Evolutionary conservation across 2,797 vertebrate species (phyloP).

Genomic region (Xerus rutilus): DNA sequence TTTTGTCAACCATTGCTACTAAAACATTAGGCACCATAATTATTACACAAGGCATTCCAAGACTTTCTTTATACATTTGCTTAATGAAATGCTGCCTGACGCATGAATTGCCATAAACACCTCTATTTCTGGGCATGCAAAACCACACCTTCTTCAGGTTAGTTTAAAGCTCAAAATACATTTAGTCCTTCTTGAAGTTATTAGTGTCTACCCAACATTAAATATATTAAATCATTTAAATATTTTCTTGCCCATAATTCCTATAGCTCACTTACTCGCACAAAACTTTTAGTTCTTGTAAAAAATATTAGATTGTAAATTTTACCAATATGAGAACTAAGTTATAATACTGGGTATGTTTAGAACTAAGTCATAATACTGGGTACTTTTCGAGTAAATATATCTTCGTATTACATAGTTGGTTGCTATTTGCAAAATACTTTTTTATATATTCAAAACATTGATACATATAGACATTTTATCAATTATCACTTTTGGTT

Average conservation of each 20-base stretch:
- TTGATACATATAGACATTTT: background rate
- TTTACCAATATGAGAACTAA: background rate
- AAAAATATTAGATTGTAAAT: background rate
- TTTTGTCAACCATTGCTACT: background rate
- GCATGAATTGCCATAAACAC: background rate
- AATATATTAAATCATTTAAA: background rate
- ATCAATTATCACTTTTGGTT: slow-evolving; percentile 12
- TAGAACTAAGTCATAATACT: background rate
- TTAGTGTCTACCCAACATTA: background rate
- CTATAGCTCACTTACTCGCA: background rate
- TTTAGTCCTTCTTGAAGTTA: background rate
- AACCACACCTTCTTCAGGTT: background rate
- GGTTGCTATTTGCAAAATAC: background rate
- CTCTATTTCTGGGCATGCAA: background rate
- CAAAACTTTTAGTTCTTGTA: background rate
- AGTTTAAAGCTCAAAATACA: background rate
- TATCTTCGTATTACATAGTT: background rate
- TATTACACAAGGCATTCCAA: background rate
- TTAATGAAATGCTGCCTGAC: background rate
- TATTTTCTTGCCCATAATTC: background rate
- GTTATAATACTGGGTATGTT: background rate
- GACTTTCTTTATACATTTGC: background rate
- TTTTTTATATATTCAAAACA: background rate
- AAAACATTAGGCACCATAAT: background rate
- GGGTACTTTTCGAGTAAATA: background rate